phyloP scores from a whole-genome alignment of 2,888 invertebrate species.

The Torymus texanus region DNA sequence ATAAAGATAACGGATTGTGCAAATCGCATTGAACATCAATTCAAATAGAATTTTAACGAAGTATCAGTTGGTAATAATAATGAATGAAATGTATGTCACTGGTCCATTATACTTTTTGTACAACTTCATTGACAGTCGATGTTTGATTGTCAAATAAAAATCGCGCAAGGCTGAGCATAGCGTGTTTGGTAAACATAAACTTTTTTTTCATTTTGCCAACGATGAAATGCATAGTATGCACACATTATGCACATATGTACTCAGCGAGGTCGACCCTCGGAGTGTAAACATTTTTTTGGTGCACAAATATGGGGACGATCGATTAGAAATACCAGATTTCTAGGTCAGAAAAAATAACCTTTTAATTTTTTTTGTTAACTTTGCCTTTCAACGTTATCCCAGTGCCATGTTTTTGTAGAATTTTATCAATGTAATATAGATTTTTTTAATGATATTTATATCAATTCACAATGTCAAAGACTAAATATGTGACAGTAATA shows the following conservation, averaged over 20 bases:
- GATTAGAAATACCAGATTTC: constrained; percentile 41
- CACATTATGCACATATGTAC: constrained; percentile 29
- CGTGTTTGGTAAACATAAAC: constrained; percentile 39
- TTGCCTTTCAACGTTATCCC: no score
- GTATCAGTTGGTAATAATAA: no score
- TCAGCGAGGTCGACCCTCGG: constrained; percentile 27
- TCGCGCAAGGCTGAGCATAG: constrained; percentile 37
- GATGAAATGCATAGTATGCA: constrained; percentile 14
- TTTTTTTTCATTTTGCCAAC: constrained; percentile 52
- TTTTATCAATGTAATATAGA: no score
- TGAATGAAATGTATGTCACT: no score
- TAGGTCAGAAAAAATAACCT: constrained; percentile 7
- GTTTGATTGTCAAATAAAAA: constrained; percentile 21
- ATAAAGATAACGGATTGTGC: no score
- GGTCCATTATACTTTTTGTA: no score
- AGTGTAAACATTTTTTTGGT: constrained; percentile 28
- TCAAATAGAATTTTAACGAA: no score
- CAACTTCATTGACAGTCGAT: neutral
- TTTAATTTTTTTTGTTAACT: neutral
- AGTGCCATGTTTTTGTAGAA: no score
- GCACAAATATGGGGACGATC: constrained; percentile 32
- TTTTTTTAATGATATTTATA: no score
- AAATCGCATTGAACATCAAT: no score
- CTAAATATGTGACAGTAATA: no score
- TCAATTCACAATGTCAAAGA: no score